Conservation (phyloP, 2,797 vertebrate genomes). For the Babyrousa celebensis region DNA sequence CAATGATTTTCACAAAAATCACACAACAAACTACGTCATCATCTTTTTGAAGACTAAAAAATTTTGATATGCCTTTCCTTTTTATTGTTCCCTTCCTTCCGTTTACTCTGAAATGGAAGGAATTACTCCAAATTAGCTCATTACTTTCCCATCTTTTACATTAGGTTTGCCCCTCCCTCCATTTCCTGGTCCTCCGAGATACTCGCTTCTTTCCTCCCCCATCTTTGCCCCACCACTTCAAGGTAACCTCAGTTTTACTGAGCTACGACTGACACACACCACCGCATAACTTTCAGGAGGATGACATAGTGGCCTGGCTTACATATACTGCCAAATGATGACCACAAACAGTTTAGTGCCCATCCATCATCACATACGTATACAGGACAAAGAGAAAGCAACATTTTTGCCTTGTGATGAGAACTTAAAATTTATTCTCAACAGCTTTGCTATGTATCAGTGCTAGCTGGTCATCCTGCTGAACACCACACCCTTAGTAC, state of each 20-base stretch:
- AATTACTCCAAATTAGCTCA: background rate
- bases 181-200: conserved; percentile 9
- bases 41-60: background rate
- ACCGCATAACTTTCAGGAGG: background rate
- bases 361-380: background rate
- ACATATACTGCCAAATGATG: background rate
- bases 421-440: background rate
- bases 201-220: background rate
- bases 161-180: background rate
- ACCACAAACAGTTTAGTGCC: background rate
- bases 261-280: background rate
- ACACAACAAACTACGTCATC: background rate
- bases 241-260: background rate
- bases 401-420: background rate
- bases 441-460: background rate
- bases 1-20: conserved; percentile 64
- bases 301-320: background rate
- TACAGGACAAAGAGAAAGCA: background rate
- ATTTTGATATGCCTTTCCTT: conserved; percentile 76
- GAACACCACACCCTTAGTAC: background rate
- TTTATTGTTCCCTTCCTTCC: conserved; percentile 34
- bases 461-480: background rate
- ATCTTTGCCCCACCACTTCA: background rate
- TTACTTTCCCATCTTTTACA: conserved; percentile 51
- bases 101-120: conserved; percentile 20